Percentiles rank a stretch among this genome's conserved stretches.
Evolutionary conservation across 2,113 vertebrate genomes (phyloP).

Genomic region (Catharus bicknelli): DNA sequence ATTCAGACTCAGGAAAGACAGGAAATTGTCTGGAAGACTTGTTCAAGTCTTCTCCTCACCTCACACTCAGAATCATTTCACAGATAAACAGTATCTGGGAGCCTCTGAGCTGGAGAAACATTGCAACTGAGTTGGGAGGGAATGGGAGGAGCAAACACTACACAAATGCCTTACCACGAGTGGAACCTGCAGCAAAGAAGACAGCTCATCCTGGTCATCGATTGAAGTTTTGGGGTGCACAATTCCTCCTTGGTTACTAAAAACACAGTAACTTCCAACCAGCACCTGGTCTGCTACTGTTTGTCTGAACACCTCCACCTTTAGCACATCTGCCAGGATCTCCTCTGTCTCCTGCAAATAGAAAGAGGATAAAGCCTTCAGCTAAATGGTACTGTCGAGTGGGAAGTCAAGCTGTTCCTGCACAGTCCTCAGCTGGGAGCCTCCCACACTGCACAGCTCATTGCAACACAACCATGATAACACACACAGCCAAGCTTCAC

Average conservation of each 20-base stretch:
- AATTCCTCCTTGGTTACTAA: constrained; percentile 95
- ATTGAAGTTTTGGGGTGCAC: constrained; percentile 95
- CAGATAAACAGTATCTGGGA: not conserved
- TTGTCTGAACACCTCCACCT: constrained; percentile 97
- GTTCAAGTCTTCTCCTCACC: not conserved
- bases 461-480: accelerated
- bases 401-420: not conserved
- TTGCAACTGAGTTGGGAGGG: not conserved
- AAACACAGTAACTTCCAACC: constrained; percentile 93
- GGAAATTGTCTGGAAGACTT: not conserved
- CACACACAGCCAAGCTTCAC: not conserved
- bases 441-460: not conserved
- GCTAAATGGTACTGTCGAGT: accelerated
- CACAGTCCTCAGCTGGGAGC: not conserved
- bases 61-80: not conserved
- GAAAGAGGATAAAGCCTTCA: not conserved
- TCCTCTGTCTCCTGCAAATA: constrained; percentile 92
- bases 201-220: constrained; percentile 96
- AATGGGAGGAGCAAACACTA: not conserved
- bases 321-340: constrained; percentile 92
- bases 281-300: constrained; percentile 95
- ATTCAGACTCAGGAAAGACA: not conserved
- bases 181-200: constrained; percentile 93
- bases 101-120: not conserved
- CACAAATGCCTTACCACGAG: constrained; percentile 86